phyloP scores from a whole-genome alignment of 2,797 vertebrate species.

The Luscinia luscinia region DNA sequence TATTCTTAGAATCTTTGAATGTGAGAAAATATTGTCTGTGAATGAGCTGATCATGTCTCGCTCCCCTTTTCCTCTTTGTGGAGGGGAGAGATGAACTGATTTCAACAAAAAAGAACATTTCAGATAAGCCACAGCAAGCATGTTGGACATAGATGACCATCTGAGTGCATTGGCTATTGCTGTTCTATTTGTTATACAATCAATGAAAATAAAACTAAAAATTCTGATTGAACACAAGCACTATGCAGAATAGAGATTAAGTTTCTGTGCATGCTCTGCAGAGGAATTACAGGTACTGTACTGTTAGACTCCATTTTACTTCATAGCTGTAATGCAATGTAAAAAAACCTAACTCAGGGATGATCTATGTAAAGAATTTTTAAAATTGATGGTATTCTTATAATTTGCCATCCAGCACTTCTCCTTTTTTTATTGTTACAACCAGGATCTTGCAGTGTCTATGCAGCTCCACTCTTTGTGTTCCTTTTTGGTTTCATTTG shows the following conservation, averaged over 20 bases:
- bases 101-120: not conserved
- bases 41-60: not conserved
- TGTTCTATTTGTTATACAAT: not conserved
- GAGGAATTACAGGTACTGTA: not conserved
- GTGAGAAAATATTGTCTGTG: not conserved
- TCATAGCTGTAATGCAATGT: not conserved
- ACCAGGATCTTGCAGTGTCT: not conserved
- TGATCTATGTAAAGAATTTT: accelerated
- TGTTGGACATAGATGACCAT: not conserved
- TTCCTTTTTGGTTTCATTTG: not conserved
- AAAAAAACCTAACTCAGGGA: not conserved
- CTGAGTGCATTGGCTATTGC: not conserved
- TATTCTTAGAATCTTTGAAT: not conserved
- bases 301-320: not conserved
- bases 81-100: not conserved
- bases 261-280: not conserved
- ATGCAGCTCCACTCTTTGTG: not conserved
- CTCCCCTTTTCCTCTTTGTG: not conserved
- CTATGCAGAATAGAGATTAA: not conserved
- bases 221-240: not conserved
- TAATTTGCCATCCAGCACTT: not conserved
- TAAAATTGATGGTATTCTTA: not conserved
- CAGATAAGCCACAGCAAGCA: not conserved
- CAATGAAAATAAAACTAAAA: not conserved
- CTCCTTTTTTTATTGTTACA: not conserved